Percentiles rank a stretch among this genome's conserved stretches.
phyloP scores from a whole-genome alignment of 1,140 invertebrate genomes.

The Limonius californicus region DNA sequence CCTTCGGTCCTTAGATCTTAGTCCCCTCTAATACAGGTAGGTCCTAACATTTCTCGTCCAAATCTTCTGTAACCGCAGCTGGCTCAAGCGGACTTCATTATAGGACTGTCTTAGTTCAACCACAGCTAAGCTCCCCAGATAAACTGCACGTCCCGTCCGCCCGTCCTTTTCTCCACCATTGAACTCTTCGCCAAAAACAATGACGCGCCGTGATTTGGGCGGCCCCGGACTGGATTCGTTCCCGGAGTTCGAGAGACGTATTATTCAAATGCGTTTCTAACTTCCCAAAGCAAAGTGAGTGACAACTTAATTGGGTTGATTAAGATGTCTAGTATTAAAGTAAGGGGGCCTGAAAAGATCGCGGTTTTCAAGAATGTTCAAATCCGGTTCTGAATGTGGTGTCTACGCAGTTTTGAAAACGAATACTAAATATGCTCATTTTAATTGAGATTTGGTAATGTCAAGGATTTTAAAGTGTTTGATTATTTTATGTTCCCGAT shows the following conservation, averaged over 20 bases:
- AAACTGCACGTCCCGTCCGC: neutral
- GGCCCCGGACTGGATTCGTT: neutral
- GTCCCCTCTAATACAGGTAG: too few relatives aligned
- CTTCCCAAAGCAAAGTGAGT: slow-evolving; percentile 11
- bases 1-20: too few relatives aligned
- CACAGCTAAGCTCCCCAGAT: neutral
- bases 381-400: too few relatives aligned
- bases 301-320: slow-evolving; percentile 13
- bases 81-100: neutral
- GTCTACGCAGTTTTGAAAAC: too few relatives aligned
- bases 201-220: neutral
- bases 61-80: too few relatives aligned
- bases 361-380: too few relatives aligned
- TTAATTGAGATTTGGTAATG: too few relatives aligned
- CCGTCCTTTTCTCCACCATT: neutral
- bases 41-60: too few relatives aligned
- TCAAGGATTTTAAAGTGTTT: too few relatives aligned
- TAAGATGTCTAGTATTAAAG: slow-evolving; percentile 4
- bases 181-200: neutral
- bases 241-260: neutral
- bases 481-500: too few relatives aligned
- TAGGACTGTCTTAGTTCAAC: neutral
- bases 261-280: slow-evolving; percentile 11
- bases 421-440: too few relatives aligned
- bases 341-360: too few relatives aligned